These are phyloP conservation scores for Corbicula japonica DNA, from an alignment of 2,888 invertebrate genomes.

Conservation along the genomic window DNA sequence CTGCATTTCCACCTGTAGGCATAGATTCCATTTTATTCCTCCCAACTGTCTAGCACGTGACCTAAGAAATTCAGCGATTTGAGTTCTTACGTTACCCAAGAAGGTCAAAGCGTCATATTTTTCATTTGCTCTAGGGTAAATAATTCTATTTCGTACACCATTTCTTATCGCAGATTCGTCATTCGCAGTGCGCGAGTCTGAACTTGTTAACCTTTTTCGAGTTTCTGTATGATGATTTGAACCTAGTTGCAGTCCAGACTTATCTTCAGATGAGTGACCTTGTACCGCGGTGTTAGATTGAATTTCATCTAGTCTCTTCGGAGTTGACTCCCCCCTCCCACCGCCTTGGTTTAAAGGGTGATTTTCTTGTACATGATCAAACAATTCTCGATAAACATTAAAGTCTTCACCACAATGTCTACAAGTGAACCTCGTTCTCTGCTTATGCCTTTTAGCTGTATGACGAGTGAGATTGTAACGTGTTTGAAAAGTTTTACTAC, in stretches of 20 bases:
- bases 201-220: not conserved
- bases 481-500: conserved; percentile 9
- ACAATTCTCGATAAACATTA: conserved; percentile 6
- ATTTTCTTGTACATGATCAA: conserved; percentile 14
- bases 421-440: conserved; percentile 18
- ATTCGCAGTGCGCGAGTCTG: not conserved
- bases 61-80: conserved; percentile 15
- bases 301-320: not conserved
- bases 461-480: conserved; percentile 16
- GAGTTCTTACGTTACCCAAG: conserved; percentile 29
- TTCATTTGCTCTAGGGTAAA: conserved; percentile 25
- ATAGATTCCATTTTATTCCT: conserved; percentile 40
- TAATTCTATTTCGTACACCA: conserved; percentile 25
- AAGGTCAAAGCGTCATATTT: conserved; percentile 42
- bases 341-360: conserved; percentile 20
- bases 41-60: not conserved
- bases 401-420: conserved; percentile 17
- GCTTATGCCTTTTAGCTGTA: not conserved
- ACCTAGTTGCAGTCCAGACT: not conserved
- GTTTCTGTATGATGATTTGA: not conserved
- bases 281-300: not conserved
- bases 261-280: not conserved
- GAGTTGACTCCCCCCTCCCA: not conserved
- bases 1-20: conserved; percentile 41
- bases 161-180: conserved; percentile 30